phyloP scores from a whole-genome alignment of 2,797 vertebrate genomes.

The Bovichtus variegatus region DNA sequence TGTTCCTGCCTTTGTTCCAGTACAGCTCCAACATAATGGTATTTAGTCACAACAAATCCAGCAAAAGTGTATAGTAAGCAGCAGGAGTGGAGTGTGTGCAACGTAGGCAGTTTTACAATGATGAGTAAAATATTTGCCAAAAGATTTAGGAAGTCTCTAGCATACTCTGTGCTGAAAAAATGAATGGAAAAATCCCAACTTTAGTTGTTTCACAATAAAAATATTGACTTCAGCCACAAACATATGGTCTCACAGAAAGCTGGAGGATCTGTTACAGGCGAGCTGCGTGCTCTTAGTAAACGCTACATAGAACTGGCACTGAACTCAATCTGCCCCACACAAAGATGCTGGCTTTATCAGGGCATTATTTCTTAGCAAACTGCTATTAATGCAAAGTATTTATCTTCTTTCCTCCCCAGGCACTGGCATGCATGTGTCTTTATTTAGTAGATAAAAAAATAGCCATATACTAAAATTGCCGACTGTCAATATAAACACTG shows the following conservation, averaged over 20 bases:
- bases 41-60: constrained; percentile 67
- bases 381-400: constrained; percentile 83
- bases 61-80: constrained; percentile 69
- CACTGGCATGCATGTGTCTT: constrained; percentile 77
- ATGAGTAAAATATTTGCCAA: constrained; percentile 56
- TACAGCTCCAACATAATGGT: constrained; percentile 58
- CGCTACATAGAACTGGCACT: constrained; percentile 65
- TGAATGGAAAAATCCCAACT: constrained; percentile 43
- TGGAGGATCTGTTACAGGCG: constrained; percentile 34
- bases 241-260: constrained; percentile 33
- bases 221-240: constrained; percentile 25
- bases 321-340: constrained; percentile 82
- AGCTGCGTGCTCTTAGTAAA: constrained; percentile 35
- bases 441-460: constrained; percentile 81
- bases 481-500: constrained; percentile 83
- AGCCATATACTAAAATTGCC: constrained; percentile 82
- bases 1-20: constrained; percentile 71
- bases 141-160: constrained; percentile 54
- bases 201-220: constrained; percentile 36
- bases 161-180: constrained; percentile 4
- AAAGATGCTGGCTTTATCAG: constrained; percentile 76
- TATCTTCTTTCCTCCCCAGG: constrained; percentile 76
- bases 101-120: constrained; percentile 56
- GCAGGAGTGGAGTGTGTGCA: constrained; percentile 50
- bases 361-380: constrained; percentile 83